Percentiles rank a stretch among this genome's conserved stretches.
phyloP scores from a whole-genome alignment of 2,113 vertebrate genomes.

The Dissostichus mawsoni region DNA sequence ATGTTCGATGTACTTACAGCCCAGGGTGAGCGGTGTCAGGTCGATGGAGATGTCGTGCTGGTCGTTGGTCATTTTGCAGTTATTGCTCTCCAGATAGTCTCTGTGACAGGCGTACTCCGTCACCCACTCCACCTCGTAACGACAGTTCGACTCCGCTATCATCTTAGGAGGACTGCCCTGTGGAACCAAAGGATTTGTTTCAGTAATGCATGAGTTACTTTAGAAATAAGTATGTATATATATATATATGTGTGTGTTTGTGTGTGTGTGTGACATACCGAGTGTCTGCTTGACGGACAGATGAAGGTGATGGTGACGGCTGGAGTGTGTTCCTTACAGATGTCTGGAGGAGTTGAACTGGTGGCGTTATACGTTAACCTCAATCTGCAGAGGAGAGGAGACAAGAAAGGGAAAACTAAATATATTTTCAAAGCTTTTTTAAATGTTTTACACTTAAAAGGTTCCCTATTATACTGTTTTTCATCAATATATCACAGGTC shows the following conservation, averaged over 20 bases:
- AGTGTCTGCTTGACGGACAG: slow-evolving; percentile 90
- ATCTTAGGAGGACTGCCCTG: slow-evolving; percentile 91
- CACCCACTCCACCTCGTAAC: slow-evolving; percentile 94
- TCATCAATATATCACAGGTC: no score
- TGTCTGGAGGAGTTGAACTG: slow-evolving; percentile 59
- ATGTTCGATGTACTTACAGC: slow-evolving; percentile 73
- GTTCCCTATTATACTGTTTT: no score
- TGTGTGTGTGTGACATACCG: slow-evolving; percentile 71
- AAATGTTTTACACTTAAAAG: no score
- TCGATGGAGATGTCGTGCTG: slow-evolving; percentile 92
- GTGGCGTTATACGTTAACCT: slow-evolving; percentile 84
- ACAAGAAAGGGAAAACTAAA: not conserved
- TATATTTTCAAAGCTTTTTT: no score
- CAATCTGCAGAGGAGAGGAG: slow-evolving; percentile 80
- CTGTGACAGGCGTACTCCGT: slow-evolving; percentile 96
- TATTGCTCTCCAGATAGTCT: slow-evolving; percentile 92
- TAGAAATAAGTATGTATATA: no score
- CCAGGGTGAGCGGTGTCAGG: slow-evolving; percentile 85
- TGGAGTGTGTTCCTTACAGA: slow-evolving; percentile 88
- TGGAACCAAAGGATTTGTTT: not conserved
- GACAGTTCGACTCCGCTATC: slow-evolving; percentile 90
- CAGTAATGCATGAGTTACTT: no score
- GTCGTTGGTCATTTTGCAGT: slow-evolving; percentile 85
- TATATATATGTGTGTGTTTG: not conserved
- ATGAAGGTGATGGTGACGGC: slow-evolving; percentile 92